A percentile compares a stretch with the other conserved stretches of the same genome.
Conservation (phyloP, 1,140 invertebrate species). For the Theocolax elegans region DNA sequence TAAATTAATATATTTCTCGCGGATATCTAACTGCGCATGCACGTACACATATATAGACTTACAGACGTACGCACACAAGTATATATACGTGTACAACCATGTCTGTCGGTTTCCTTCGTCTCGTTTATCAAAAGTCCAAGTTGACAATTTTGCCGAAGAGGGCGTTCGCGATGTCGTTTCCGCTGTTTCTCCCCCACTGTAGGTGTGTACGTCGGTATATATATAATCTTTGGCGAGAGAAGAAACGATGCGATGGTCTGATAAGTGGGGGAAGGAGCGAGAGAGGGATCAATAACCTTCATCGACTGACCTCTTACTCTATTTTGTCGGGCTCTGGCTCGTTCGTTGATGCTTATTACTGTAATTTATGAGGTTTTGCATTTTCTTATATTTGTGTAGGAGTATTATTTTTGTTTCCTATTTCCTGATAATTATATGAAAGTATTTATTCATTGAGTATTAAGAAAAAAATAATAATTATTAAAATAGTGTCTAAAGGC, state of each 20-base stretch:
- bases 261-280: neutral
- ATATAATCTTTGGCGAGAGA: too few species aligned
- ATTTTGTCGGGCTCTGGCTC: too few species aligned
- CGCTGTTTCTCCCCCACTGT: neutral
- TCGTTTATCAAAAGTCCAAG: slow-evolving; percentile 1
- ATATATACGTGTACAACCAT: neutral
- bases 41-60: slow-evolving; percentile 2
- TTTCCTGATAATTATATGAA: too few species aligned
- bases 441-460: too few species aligned
- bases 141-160: slow-evolving; percentile 10
- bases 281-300: slow-evolving; percentile 20
- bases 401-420: too few species aligned
- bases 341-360: neutral
- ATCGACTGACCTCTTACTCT: neutral
- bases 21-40: slow-evolving; percentile 1
- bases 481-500: too few species aligned
- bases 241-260: neutral
- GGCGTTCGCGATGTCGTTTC: slow-evolving; percentile 1
- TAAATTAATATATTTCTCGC: too few species aligned
- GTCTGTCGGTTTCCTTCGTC: neutral
- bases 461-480: too few species aligned
- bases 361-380: too few species aligned
- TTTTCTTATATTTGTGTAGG: too few species aligned
- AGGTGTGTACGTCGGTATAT: too few species aligned
- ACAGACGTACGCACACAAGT: neutral